Base-by-base conservation (phyloP, 2,113 vertebrate genomes). In the Gavia stellata region DNA sequence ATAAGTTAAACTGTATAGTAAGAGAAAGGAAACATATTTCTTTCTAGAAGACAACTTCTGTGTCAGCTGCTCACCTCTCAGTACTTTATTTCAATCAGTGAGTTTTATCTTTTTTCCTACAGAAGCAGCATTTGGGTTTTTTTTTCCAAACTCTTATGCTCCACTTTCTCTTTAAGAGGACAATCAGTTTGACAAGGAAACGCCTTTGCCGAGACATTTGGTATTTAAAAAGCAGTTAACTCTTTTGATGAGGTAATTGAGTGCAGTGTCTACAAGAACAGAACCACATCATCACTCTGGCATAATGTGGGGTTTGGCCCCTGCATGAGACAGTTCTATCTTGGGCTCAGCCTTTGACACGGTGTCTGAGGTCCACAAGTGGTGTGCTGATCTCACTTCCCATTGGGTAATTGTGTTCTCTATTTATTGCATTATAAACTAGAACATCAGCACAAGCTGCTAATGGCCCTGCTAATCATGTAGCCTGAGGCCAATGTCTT, bases 311-410 rank as follows among this genome's bases (percentile, higher is more conserved):
- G 52, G 12, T 24, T 85, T 70, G 78, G 7, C 29, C 36, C 28
- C 56, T 45, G 11, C 2, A 4, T 1, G 9, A 56, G 88, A n/a
- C 9, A 21, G 18, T 44, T 85, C 42, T 23, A 44, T 7, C 20
- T 7, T 47, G 26, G 47, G 31, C 6, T 63, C 12, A 78, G 42
- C 31, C 31, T 85, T 63, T 38, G 16, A 7, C 17, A 1, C 8
- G 23, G 6, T 68, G 14, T 34, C 10, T 21, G 34, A 63, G 3
- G 33, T 70, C 34, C 42, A 86, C 14, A 12, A 0, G 0, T 24
- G 10, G 10, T 21, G 6, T n/a, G 19, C 4, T 53, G 17, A 14
- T 38, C 33, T 67, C 47, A 38, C 3, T 10, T 42, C 17, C 2
- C 3, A 17, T 2, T 3, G 1, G 18, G 15, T 12, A 72, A 23